Base-by-base conservation (phyloP, 2,797 vertebrate species). In the Spinibarbus caldwelli region DNA sequence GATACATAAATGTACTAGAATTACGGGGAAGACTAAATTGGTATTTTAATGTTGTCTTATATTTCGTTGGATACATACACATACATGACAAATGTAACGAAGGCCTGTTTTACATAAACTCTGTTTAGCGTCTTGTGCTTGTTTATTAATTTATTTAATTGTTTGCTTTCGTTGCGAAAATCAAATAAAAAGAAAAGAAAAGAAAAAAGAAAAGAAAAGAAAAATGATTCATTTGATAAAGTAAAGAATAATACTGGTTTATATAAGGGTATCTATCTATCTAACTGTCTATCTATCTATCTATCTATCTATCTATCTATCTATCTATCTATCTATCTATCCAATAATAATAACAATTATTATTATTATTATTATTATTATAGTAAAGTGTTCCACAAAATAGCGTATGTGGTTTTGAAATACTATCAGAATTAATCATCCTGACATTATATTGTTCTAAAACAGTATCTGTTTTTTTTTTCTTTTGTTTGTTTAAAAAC, bases 71-170 rank as follows among this genome's bases (percentile, higher is more conserved):
- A 14, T 38, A 36, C n/a, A 45, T 23, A n/a, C 34, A 77, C 29
- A 38, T 59, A 23, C 14, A 38, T 10, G 29, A 5, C 29, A 79
- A n/a, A 12, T 73, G 6, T 26, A 49, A 49, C 23, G 31, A 75
- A 64, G 57, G 41, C 29, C 21, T 75, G n/a, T 47, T 83, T 73
- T 73, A 49, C 14, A 75, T 73, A 29, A 78, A 34, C 31, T 5
- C 12, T 47, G 23, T 14, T 43, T 62, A 73, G 14, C 2, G 5
- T 62, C 6, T 29, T 59, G 14, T 52, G 23, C 36, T 41, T 29
- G 43, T 82, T 41, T 26, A 23, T 57, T 68, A 5, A 67, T 68
- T 66, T 66, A 31, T 34, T 73, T 9, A 67, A 36, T 67, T 10
- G 36, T 29, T 71, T 57, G 23, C 0, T 45, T n/a, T 23, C 14